Conservation (phyloP, 2,797 vertebrate species). For the Setipinna tenuifilis region DNA sequence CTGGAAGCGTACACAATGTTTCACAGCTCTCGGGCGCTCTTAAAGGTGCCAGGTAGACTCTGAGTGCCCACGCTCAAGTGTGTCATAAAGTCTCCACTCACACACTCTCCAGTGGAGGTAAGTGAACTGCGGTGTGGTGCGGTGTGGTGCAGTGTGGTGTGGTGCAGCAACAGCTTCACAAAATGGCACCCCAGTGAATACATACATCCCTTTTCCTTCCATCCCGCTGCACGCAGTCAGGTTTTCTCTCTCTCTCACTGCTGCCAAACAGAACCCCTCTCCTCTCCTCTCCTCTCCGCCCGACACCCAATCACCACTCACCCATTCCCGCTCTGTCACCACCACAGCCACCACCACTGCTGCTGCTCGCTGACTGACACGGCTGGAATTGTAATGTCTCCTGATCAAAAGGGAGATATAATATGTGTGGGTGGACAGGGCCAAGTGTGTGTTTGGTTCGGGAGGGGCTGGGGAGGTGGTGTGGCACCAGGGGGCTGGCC, state of each 20-base stretch:
- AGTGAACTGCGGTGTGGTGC: too few species aligned
- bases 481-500: not conserved
- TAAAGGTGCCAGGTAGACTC: not conserved
- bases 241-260: not conserved
- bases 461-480: slow-evolving; percentile 10
- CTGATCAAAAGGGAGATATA: slow-evolving; percentile 43
- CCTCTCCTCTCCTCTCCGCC: not conserved
- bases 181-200: not conserved
- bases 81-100: not conserved
- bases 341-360: not conserved
- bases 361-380: slow-evolving; percentile 24
- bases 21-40: not conserved
- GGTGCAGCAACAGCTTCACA: not conserved
- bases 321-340: not conserved
- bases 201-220: not conserved
- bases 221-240: not conserved
- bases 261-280: not conserved
- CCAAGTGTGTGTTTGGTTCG: slow-evolving; percentile 8
- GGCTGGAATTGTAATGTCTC: slow-evolving; percentile 37
- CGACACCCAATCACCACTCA: not conserved
- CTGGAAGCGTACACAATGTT: not conserved
- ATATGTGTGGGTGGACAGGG: slow-evolving; percentile 45
- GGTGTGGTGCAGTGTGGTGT: not conserved
- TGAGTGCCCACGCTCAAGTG: not conserved
- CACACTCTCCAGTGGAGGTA: too few species aligned